Conservation (phyloP, 1,140 invertebrate genomes). For the Protaetia brevitarsis region DNA sequence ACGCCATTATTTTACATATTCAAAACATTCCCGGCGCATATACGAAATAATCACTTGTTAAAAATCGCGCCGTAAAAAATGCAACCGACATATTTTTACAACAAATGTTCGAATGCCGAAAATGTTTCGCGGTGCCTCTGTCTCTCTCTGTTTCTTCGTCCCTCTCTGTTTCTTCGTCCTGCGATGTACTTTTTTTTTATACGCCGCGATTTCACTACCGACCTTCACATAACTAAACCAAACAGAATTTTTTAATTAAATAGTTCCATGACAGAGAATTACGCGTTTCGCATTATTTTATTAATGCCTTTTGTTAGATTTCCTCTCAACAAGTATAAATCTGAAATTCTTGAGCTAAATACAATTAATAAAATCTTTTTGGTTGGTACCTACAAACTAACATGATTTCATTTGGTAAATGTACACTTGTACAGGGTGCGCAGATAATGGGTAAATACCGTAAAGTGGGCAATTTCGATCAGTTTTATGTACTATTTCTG, state of each 20-base stretch:
- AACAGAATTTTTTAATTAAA: conserved; percentile 6
- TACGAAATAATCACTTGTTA: conserved; percentile 19
- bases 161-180: neutral
- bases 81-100: conserved; percentile 20
- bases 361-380: no score
- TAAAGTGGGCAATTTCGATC: no score
- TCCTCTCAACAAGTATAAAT: no score
- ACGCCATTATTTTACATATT: conserved; percentile 23
- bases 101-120: conserved; percentile 20
- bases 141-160: neutral
- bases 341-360: no score
- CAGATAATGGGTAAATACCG: no score
- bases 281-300: neutral
- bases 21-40: conserved; percentile 21
- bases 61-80: conserved; percentile 8
- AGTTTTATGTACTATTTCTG: no score
- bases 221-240: neutral
- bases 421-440: no score
- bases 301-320: neutral
- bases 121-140: conserved; percentile 18
- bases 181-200: neutral
- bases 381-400: no score
- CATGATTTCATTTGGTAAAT: no score
- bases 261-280: neutral
- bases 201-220: neutral